phyloP scores from a whole-genome alignment of 2,113 vertebrate genomes.

The Vidua macroura region DNA sequence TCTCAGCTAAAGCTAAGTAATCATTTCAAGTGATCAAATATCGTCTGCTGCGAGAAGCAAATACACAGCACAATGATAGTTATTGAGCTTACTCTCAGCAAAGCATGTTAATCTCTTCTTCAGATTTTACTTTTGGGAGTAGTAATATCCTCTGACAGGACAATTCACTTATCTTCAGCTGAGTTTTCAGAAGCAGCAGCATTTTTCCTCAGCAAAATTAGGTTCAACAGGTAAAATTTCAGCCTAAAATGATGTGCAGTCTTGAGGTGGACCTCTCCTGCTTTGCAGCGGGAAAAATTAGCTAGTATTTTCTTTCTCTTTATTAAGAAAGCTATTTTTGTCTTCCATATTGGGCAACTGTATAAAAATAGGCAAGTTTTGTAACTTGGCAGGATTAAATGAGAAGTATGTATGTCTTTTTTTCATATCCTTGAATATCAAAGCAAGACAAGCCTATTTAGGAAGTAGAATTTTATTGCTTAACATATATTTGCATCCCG shows the following conservation, averaged over 20 bases:
- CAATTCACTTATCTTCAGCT: neutral
- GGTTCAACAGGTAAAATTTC: neutral
- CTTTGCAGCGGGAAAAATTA: neutral
- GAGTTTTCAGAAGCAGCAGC: neutral
- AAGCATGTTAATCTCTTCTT: conserved; percentile 41
- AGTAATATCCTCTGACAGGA: neutral
- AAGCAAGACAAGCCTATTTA: conserved; percentile 60
- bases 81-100: neutral
- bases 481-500: conserved; percentile 43
- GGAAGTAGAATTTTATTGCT: conserved; percentile 54
- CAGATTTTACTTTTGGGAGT: conserved; percentile 25
- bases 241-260: neutral
- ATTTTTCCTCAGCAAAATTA: neutral
- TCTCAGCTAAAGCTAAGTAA: conserved; percentile 36
- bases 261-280: neutral
- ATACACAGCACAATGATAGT: neutral
- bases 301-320: neutral
- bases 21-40: conserved; percentile 36
- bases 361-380: conserved; percentile 49
- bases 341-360: conserved; percentile 14
- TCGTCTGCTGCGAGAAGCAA: neutral
- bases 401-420: conserved; percentile 32
- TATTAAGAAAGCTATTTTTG: conserved; percentile 50
- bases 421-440: conserved; percentile 60
- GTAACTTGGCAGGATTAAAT: conserved; percentile 53